Percentiles rank a stretch among this genome's conserved stretches.
Evolutionary conservation across 2,888 invertebrate genomes (phyloP).

Genomic region (Dicycla oo): DNA sequence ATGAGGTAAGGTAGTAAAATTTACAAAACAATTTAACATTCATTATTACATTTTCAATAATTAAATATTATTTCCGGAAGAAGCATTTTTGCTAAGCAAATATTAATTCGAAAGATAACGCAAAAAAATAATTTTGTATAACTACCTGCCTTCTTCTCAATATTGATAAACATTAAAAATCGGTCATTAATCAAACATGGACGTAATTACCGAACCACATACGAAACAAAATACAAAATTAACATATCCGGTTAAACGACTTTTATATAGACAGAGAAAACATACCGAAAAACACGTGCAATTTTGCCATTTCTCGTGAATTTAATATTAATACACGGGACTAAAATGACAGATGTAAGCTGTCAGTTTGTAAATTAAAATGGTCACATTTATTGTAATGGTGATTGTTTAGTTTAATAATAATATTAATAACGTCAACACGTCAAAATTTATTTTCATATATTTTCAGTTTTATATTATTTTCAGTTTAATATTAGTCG

Average conservation of each 20-base stretch:
- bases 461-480: no score
- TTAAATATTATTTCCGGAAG: neutral
- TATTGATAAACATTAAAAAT: neutral
- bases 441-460: no score
- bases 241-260: neutral
- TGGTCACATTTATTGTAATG: neutral
- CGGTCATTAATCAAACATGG: slow-evolving; percentile 13
- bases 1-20: neutral
- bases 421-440: no score
- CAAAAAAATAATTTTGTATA: neutral
- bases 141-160: neutral
- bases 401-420: no score
- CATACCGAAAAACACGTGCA: neutral
- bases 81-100: neutral
- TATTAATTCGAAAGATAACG: neutral
- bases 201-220: neutral
- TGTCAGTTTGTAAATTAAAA: neutral
- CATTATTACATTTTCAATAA: neutral
- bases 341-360: neutral
- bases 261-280: neutral
- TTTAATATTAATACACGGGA: neutral
- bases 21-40: neutral
- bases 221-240: slow-evolving; percentile 1
- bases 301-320: slow-evolving; percentile 11
- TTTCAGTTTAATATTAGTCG: no score